Conservation (phyloP, 2,888 invertebrate species). For the Eumacrocentrus americanus region DNA sequence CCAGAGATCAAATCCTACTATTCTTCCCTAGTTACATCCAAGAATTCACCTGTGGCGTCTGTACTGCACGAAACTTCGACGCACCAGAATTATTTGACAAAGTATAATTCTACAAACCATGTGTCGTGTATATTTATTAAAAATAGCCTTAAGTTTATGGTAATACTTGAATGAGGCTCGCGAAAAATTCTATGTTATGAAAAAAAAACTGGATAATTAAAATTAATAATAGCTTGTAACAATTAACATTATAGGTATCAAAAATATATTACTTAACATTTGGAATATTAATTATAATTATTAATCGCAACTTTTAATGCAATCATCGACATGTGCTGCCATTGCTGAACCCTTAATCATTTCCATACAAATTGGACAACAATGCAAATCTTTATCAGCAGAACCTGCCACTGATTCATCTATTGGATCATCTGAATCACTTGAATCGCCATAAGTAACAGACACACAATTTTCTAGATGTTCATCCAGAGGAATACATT, state of each 20-base stretch:
- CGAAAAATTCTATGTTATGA: too few species aligned
- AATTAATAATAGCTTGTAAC: background rate
- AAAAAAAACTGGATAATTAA: background rate
- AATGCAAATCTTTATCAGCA: slow-evolving; percentile 57
- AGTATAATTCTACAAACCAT: slow-evolving; percentile 29
- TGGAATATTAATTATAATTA: slow-evolving; percentile 6
- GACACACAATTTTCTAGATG: slow-evolving; percentile 61
- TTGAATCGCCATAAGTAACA: slow-evolving; percentile 55
- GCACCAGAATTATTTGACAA: slow-evolving; percentile 36
- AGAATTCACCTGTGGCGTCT: slow-evolving; percentile 56
- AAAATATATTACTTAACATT: slow-evolving; percentile 5
- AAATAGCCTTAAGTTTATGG: slow-evolving; percentile 15
- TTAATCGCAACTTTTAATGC: slow-evolving; percentile 41
- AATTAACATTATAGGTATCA: background rate
- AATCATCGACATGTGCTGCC: slow-evolving; percentile 68
- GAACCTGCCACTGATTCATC: slow-evolving; percentile 39
- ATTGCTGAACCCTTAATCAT: slow-evolving; percentile 65
- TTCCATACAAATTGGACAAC: slow-evolving; percentile 69
- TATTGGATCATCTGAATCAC: slow-evolving; percentile 21
- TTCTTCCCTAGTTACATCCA: slow-evolving; percentile 55
- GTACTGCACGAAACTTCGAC: slow-evolving; percentile 39
- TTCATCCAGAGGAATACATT: slow-evolving; percentile 56
- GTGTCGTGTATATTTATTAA: slow-evolving; percentile 29
- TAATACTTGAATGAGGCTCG: slow-evolving; percentile 25
- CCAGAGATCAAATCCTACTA: slow-evolving; percentile 52